Evolutionary conservation across 2,888 invertebrate species (phyloP).

Genomic region (Periphyllus acericola): DNA sequence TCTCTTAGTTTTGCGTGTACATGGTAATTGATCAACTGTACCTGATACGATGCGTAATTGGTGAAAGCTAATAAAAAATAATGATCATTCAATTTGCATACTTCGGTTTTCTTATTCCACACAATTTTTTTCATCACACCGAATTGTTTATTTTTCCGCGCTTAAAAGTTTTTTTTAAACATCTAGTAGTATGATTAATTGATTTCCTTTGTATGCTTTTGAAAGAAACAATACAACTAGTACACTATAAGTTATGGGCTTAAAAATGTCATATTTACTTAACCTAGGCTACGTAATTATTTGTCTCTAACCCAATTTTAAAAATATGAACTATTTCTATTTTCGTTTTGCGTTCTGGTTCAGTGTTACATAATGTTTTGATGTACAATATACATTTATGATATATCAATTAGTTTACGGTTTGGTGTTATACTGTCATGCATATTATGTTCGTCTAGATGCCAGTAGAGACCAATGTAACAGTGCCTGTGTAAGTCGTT

Average conservation of each 20-base stretch:
- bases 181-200: neutral
- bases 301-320: neutral
- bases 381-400: neutral
- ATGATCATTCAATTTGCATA: slow-evolving; percentile 6
- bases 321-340: neutral
- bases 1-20: neutral
- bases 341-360: neutral
- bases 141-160: neutral
- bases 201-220: neutral
- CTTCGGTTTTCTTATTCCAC: neutral
- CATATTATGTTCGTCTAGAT: too few relatives aligned
- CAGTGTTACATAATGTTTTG: neutral
- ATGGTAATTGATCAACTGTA: neutral
- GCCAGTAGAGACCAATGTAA: too few relatives aligned
- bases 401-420: too few relatives aligned
- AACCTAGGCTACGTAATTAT: neutral
- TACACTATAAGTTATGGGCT: neutral
- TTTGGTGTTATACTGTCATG: too few relatives aligned
- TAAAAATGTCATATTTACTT: neutral
- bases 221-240: neutral
- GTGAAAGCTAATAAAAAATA: neutral
- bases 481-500: too few relatives aligned
- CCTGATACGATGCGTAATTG: neutral
- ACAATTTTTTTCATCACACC: neutral
- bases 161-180: neutral